A percentile compares a stretch with the other conserved stretches of the same genome.
phyloP scores from a whole-genome alignment of 2,113 vertebrate species.

The Sander lucioperca region DNA sequence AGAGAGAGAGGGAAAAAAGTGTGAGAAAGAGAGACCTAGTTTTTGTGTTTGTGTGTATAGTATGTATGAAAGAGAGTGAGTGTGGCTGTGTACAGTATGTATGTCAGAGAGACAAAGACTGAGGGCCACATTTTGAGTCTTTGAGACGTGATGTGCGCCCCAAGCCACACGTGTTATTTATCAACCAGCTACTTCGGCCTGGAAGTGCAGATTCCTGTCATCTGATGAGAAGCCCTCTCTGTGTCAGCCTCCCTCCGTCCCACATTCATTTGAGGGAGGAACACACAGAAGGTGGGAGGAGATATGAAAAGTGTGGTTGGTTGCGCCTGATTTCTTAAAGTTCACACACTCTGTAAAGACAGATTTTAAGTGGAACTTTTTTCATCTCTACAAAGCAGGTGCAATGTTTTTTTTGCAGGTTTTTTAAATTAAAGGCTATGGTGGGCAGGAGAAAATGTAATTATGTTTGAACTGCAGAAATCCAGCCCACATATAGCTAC shows the following conservation, averaged over 20 bases:
- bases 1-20: conserved; percentile 24
- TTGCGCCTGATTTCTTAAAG: conserved; percentile 21
- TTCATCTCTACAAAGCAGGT: conserved; percentile 18
- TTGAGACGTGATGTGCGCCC: conserved; percentile 34
- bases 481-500: conserved; percentile 60
- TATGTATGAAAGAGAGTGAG: conserved; percentile 6
- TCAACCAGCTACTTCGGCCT: conserved; percentile 45
- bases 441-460: conserved; percentile 62
- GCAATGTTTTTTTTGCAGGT: conserved; percentile 14
- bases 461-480: conserved; percentile 61
- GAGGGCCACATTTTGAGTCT: conserved; percentile 51
- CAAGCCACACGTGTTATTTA: conserved; percentile 49
- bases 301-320: conserved; percentile 31
- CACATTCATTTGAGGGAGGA: conserved; percentile 27
- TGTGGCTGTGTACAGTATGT: conserved; percentile 36
- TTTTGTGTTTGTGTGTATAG: conserved; percentile 30
- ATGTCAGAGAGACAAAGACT: conserved; percentile 48
- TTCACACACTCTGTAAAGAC: conserved; percentile 28
- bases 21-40: conserved; percentile 38
- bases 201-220: conserved; percentile 58
- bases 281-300: conserved; percentile 44
- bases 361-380: conserved; percentile 1
- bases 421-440: conserved; percentile 54
- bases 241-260: conserved; percentile 40
- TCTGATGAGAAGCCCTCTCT: conserved; percentile 40